Base-by-base conservation (phyloP, 2,888 invertebrate genomes). In the Notocelia uddmanniana region DNA sequence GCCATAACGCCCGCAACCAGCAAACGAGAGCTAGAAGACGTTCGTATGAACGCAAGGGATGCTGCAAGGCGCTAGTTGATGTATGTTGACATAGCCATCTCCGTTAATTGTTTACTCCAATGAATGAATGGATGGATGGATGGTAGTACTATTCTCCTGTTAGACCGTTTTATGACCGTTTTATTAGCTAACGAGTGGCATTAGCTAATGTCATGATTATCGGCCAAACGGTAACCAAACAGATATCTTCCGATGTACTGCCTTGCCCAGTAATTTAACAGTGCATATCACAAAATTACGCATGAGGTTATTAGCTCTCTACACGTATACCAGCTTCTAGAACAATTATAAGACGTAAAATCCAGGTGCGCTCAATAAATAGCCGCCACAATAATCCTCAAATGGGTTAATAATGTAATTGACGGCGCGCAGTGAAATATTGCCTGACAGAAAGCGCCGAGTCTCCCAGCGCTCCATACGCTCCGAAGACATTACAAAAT, bases 401-500 rank as follows among this genome's bases (percentile, higher is more conserved):
- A 74, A 74, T 68, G 66, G 59, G 67, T 77, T 76, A 75, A 76
- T 76, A 75, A 72, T 52, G 69, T 75, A 77, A 77, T 76, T 73
- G 74, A 74, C 68, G 62, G 59, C 72, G 60, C 69, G 73, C 69
- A 69, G 69, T 77, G 77, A 78, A 78, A 80, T 74, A 76, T 73
- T 73, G 66, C 68, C 76, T 73, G 76, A 74, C 76, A 78, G 76
- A 77, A 74, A 69, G 68, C 55, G 60, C 66, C 37, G 69, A 64
- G 68, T 75, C 62, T 57, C 37, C 64, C 45, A 75, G 74, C 75
- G 75, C 74, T 80, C 79, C 77, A 77, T 81, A 79, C 79, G 81
- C 76, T 73, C 75, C 76, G 74, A 79, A 76, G 78, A 81, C 82
- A 83, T 87, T 86, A 87, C 81, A 84, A 83, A 85, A 83, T 82